These are phyloP conservation scores for Allygus modestus DNA, from an alignment of 2,888 invertebrate species.

Conservation along the genomic window DNA sequence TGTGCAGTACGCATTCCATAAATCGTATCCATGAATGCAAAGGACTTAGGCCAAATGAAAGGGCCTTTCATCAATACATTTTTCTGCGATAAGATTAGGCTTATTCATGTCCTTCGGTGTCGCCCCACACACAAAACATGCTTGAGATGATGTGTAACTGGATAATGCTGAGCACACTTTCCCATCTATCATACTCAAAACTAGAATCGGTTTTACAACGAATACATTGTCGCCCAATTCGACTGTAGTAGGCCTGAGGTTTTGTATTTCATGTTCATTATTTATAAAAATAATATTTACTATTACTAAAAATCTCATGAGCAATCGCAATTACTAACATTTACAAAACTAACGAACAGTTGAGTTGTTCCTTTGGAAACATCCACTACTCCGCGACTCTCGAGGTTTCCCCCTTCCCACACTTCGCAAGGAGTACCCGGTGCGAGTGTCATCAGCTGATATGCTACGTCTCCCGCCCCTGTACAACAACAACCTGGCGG, in stretches of 20 bases:
- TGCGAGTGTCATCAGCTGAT: no score
- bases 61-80: conserved; percentile 15
- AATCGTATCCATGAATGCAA: conserved; percentile 33
- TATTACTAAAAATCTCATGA: no score
- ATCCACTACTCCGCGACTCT: no score
- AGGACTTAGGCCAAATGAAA: background rate
- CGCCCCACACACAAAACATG: conserved; percentile 22
- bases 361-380: no score
- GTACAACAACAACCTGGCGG: no score
- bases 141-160: conserved; percentile 11
- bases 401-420: no score
- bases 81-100: conserved; percentile 24
- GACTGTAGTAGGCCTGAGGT: background rate
- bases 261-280: background rate
- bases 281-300: no score
- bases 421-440: no score
- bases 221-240: background rate
- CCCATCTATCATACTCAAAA: conserved; percentile 39
- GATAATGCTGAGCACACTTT: conserved; percentile 19
- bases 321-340: no score
- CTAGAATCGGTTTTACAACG: background rate
- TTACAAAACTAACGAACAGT: no score
- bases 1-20: conserved; percentile 25
- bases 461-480: no score
- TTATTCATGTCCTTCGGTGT: conserved; percentile 3